Evolutionary conservation across 1,140 invertebrate genomes (phyloP), one percentile per base, ranked within the genome.

Genomic region (Propsilocerus akamusi): DNA sequence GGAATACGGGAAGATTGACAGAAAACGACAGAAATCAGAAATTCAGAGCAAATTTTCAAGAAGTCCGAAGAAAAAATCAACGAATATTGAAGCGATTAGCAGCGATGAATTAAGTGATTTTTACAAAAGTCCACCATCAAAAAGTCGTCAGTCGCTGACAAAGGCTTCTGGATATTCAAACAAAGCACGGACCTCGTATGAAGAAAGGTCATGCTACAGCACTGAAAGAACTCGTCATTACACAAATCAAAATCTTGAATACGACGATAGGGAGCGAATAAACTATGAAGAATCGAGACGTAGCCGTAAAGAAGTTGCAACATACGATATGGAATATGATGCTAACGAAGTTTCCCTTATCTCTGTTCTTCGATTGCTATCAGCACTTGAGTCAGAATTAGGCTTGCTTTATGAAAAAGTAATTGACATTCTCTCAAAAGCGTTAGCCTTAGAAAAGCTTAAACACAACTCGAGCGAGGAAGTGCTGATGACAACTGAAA

Each of bases 351-450:
- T n/a, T n/a, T n/a, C n/a, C n/a, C n/a, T 86, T 7, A 77, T 88
- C 6, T 75, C 74, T 28, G 76, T 86, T 17, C 59, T 88, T 30
- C 66, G 85, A 49, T 64, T 84, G 47, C 65, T 90, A 0, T 83
- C 83, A 4, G 85, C 85, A 1, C 64, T 90, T 0, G 86, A 90
- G 64, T 76, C 78, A 53, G 80, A 84, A 57, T 60, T 90, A 11
- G 86, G 85, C 25, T 86, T 83, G 26, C 63, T 88, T 0, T 84
- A 82, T 0, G 84, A 83, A 0, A 83, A 79, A 63, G 70, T 86
- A 17, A 75, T 86, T 1, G 75, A 82, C 32, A 58, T 88, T 32
- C 59, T 90, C 1, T 76, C 80, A 1, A 75, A 77, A 52, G 83
- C 83, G 0, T 59, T 90, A 8, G 77, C 79, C 14, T 74, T 86